Evolutionary conservation across 2,888 invertebrate genomes (phyloP).

Genomic region (Cephalotes varians): DNA sequence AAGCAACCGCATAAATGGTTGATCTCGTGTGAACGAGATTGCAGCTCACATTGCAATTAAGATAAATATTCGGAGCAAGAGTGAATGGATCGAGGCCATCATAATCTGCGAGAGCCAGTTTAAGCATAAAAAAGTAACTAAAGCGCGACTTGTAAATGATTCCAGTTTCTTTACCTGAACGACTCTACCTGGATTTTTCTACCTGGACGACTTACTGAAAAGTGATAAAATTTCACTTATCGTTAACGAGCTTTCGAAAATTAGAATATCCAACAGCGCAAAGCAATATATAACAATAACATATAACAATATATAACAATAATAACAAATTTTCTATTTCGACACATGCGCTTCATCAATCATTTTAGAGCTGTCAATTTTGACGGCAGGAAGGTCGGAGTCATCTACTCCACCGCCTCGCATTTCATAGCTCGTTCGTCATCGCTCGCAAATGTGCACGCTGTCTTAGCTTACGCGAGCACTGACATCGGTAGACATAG

Average conservation of each 20-base stretch:
- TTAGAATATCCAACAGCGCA: not conserved
- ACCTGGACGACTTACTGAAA: not conserved
- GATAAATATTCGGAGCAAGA: not conserved
- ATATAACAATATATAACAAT: too few species aligned
- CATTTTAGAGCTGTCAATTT: not conserved
- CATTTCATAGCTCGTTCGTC: slow-evolving; percentile 20
- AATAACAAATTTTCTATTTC: not conserved
- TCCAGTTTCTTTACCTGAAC: not conserved
- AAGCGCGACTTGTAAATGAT: not conserved
- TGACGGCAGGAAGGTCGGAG: not conserved
- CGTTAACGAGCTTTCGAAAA: not conserved
- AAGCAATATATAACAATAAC: not conserved
- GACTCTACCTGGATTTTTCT: not conserved
- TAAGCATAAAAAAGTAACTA: not conserved
- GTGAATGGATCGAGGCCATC: not conserved
- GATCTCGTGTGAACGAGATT: not conserved
- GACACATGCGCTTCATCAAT: not conserved
- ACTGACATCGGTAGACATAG: not conserved
- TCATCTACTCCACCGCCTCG: not conserved
- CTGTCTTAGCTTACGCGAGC: not conserved
- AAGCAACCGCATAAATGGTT: slow-evolving; percentile 4
- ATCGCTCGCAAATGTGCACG: not conserved
- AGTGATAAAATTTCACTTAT: not conserved
- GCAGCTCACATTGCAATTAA: not conserved
- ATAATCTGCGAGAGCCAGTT: not conserved